Base-by-base conservation (phyloP, 2,113 vertebrate genomes). In the Solea solea region DNA sequence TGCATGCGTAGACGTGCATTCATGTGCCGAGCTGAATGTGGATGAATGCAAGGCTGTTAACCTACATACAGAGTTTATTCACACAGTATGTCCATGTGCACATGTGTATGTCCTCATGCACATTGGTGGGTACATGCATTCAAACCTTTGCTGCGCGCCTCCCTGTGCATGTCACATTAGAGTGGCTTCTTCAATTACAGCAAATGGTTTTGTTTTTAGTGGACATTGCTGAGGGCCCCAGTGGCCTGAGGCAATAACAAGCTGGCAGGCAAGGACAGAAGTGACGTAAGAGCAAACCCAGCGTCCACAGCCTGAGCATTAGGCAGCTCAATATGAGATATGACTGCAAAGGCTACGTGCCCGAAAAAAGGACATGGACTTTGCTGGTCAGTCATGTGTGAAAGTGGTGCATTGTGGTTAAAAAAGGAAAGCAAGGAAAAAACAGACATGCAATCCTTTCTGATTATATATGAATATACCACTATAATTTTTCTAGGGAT, bases 181-280 rank as follows among this genome's bases (percentile, higher is more conserved):
- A 90, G 85, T 85, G 81, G 90, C 91, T 90, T 92, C 92, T 93
- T 93, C 91, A 92, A 90, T 91, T 92, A 91, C 90, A 90, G 84
- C 80, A 75, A 76, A 77, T 72, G 68, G 44, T 8, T 64, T 49
- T 74, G 78, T 78, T 80, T 80, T 89, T 86, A 76, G 89, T 86
- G 91, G 92, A 93, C 91, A 93, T 82, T 76, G 85, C 91, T 90
- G 73, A 85, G 84, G 90, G 90, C 86, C 83, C 80, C 82, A 58
- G 57, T 60, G 63, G 85, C 92, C 89, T 16, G 42, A 69, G 92
- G 93, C 89, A 34, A 83, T 64, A 71, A 85, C 84, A 59, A 66
- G 72, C 77, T 69, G 80, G 74, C 83, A 86, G 82, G 83, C 82
- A 86, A 85, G 79, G 85, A 87, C 88, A 86, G 86, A 82, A 81